These are phyloP conservation scores for Paracyclopina nana DNA, from an alignment of 1,140 invertebrate species.

Conservation along the genomic window DNA sequence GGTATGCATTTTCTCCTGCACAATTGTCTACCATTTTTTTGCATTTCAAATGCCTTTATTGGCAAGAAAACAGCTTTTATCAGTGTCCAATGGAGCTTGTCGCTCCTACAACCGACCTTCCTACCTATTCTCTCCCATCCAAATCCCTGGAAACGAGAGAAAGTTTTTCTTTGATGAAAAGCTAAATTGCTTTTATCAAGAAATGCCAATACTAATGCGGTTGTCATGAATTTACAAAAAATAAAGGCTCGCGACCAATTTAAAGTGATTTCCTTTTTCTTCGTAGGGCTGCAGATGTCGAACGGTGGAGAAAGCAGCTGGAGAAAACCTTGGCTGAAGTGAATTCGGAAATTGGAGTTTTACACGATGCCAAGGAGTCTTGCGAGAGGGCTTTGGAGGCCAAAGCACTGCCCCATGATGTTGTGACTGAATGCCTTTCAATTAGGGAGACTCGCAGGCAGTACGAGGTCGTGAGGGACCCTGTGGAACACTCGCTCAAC, in stretches of 20 bases:
- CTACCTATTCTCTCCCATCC: no score
- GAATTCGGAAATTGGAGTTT: neutral
- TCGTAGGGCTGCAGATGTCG: conserved; percentile 3
- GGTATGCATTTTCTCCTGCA: neutral
- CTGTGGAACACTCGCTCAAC: conserved; percentile 2
- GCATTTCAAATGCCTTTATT: neutral
- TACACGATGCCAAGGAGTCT: conserved; percentile 11
- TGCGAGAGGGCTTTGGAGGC: conserved; percentile 9
- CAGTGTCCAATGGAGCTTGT: no score
- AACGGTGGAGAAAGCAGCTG: neutral
- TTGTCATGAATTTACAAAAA: no score
- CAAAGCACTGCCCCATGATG: neutral
- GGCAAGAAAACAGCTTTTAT: no score
- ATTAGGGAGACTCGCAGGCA: neutral
- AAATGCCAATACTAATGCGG: no score
- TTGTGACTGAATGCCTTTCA: neutral
- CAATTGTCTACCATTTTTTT: neutral
- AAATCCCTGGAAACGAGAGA: no score
- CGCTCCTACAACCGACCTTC: no score
- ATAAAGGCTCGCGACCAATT: no score
- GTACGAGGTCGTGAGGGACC: conserved; percentile 7
- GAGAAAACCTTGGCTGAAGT: conserved; percentile 4
- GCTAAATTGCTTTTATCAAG: no score
- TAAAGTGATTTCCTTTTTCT: neutral
- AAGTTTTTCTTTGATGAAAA: no score